Conservation (phyloP, 2,888 invertebrate genomes). For the Spisula solida region DNA sequence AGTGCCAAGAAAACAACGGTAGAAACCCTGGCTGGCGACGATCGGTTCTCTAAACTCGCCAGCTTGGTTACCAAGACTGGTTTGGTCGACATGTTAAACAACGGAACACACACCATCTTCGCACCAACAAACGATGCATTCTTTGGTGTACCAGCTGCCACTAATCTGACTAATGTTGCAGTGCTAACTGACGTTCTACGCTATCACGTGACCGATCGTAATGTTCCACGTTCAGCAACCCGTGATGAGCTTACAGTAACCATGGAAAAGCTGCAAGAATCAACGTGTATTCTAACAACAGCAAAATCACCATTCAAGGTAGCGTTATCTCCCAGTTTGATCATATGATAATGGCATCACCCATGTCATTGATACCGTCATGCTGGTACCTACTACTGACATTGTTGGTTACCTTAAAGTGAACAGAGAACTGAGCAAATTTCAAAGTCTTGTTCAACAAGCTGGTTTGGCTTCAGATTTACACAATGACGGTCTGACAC, state of each 20-base stretch:
- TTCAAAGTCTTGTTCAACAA: constrained; percentile 17
- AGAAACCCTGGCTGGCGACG: background rate
- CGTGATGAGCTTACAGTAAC: background rate
- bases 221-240: background rate
- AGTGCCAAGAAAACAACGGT: background rate
- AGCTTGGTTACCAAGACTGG: background rate
- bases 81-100: background rate
- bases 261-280: background rate
- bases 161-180: background rate
- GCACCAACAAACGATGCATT: constrained; percentile 24
- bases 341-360: too few species aligned
- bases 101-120: constrained; percentile 22
- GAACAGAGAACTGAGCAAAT: background rate
- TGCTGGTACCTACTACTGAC: constrained; percentile 11
- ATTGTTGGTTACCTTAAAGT: constrained; percentile 11
- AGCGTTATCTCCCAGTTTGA: too few species aligned
- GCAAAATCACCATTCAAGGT: constrained; percentile 2
- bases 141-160: background rate
- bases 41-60: background rate
- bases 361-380: constrained; percentile 25
- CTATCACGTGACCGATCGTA: background rate
- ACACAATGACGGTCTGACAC: background rate
- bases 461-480: background rate
- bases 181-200: background rate
- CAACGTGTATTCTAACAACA: background rate